These are phyloP conservation scores for Brachyistius frenatus DNA, from an alignment of 2,113 vertebrate species.

Conservation along the genomic window DNA sequence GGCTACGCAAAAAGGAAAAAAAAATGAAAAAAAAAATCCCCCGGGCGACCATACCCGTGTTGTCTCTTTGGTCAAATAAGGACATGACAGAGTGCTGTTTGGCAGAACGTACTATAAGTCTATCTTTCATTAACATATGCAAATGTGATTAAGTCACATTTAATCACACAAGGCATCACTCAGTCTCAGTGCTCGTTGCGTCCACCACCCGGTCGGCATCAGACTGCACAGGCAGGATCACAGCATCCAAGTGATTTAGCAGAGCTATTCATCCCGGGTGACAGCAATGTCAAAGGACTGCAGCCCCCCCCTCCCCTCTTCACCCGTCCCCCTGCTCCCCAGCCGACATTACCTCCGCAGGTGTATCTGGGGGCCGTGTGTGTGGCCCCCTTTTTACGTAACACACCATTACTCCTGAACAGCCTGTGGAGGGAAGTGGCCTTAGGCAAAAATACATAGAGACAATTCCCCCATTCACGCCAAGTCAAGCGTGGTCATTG, in stretches of 20 bases:
- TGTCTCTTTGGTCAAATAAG: constrained; percentile 27
- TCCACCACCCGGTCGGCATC: constrained; percentile 21
- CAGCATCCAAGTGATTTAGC: constrained; percentile 49
- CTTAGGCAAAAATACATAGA: constrained; percentile 30
- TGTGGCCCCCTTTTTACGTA: constrained; percentile 45
- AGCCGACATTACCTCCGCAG: constrained; percentile 45
- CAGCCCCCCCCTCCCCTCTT: not conserved
- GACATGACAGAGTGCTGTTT: constrained; percentile 35
- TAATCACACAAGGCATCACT: constrained; percentile 61
- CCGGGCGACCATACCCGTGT: not conserved
- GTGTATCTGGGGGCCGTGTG: constrained; percentile 32
- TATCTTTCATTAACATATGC: constrained; percentile 65
- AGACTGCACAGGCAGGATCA: constrained; percentile 27
- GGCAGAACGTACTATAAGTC: constrained; percentile 34
- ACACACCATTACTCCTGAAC: constrained; percentile 47
- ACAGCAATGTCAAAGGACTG: constrained; percentile 66
- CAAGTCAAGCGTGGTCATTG: constrained; percentile 40
- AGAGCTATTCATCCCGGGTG: constrained; percentile 56
- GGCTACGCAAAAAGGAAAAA: constrained; percentile 10
- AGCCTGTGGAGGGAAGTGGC: constrained; percentile 30
- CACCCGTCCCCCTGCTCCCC: constrained; percentile 17
- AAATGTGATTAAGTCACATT: constrained; percentile 70
- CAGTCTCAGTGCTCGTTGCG: constrained; percentile 23
- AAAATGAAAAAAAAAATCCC: constrained; percentile 17
- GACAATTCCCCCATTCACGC: constrained; percentile 24